Percentiles rank a stretch among this genome's conserved stretches.
Conservation (phyloP, 2,113 vertebrate genomes). For the Cranoglanis bouderius region DNA sequence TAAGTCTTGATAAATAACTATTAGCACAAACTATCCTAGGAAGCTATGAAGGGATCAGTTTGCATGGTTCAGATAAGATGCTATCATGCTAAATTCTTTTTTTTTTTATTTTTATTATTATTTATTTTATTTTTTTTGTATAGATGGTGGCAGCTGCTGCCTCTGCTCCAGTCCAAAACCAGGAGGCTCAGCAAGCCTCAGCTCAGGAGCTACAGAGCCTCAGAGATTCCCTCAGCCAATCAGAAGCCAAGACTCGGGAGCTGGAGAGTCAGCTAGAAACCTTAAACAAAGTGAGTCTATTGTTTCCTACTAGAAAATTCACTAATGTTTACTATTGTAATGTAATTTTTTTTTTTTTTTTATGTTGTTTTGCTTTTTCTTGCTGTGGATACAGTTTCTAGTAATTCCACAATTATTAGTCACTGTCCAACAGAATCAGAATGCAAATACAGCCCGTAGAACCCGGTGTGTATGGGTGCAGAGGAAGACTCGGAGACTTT, state of each 20-base stretch:
- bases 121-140: neutral
- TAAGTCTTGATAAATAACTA: neutral
- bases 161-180: slow-evolving; percentile 77
- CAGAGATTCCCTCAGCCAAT: slow-evolving; percentile 80
- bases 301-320: neutral
- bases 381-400: neutral
- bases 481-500: no score
- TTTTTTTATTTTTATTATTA: neutral
- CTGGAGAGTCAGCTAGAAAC: slow-evolving; percentile 85
- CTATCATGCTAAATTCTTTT: neutral
- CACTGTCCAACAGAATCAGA: neutral
- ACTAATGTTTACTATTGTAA: neutral
- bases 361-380: neutral
- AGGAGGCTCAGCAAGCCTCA: slow-evolving; percentile 83
- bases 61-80: neutral
- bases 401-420: neutral
- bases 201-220: slow-evolving; percentile 86
- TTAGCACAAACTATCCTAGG: neutral
- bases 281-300: slow-evolving; percentile 79
- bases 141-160: slow-evolving; percentile 82
- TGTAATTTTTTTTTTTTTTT: neutral
- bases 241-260: slow-evolving; percentile 80
- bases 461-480: neutral
- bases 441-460: neutral
- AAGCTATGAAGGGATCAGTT: neutral